Evolutionary conservation across 2,113 vertebrate species (phyloP).

Genomic region (Piprites chloris): DNA sequence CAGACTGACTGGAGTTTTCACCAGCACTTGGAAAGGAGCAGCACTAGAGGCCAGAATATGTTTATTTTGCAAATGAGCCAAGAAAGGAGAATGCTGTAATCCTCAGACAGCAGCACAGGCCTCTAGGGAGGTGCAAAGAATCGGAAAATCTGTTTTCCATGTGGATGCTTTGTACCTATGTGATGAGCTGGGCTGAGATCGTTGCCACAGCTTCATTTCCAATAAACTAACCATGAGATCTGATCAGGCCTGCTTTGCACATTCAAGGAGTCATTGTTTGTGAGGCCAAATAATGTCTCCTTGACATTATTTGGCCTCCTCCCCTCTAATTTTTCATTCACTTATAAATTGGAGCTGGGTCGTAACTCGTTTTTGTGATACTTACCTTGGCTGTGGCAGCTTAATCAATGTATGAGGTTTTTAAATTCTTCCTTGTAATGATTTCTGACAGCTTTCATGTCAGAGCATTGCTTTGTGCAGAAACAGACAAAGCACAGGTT

Average conservation of each 20-base stretch:
- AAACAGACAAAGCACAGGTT: neutral
- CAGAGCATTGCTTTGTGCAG: neutral
- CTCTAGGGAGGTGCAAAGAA: neutral
- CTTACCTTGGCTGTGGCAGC: neutral
- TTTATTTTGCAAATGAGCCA: slow-evolving; percentile 38
- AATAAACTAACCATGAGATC: neutral
- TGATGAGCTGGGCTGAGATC: neutral
- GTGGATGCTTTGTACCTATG: slow-evolving; percentile 10
- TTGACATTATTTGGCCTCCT: slow-evolving; percentile 4
- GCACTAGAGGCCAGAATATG: neutral
- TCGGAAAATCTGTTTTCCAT: slow-evolving; percentile 1
- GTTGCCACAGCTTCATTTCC: neutral
- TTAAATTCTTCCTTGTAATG: neutral
- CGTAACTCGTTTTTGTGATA: neutral
- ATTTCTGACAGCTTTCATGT: neutral
- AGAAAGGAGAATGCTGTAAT: neutral
- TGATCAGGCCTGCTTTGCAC: neutral
- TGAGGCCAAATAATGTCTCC: too few relatives aligned
- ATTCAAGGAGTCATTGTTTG: neutral
- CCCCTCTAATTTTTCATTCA: slow-evolving; percentile 35
- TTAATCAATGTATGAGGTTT: neutral
- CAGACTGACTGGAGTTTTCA: slow-evolving; percentile 22
- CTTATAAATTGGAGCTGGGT: neutral
- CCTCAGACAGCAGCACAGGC: neutral
- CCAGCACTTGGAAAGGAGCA: slow-evolving; percentile 22